Evolutionary conservation across 2,113 vertebrate species (phyloP), one percentile per base, ranked within the genome.

Genomic region (Rhineura floridana): DNA sequence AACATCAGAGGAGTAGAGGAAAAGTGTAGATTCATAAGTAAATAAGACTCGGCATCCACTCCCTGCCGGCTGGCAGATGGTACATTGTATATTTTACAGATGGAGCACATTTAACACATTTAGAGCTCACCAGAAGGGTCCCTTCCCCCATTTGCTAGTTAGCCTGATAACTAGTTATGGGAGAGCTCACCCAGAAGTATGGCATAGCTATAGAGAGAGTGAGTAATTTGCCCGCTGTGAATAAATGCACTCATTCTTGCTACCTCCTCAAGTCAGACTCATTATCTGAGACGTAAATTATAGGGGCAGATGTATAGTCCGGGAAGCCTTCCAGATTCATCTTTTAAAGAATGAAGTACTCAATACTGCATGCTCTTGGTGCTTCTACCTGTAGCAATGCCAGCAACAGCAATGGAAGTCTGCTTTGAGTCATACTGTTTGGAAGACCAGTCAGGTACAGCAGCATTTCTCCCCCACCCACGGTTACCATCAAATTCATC

Each of bases 41-140:
- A 92, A 88, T 87, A 91, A 78, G 69, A 52, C 79, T 91, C 77
- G 80, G 91, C 86, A 91, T 70, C 72, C 65, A 42, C 36, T 69
- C 30, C 72, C n/a, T 69, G 72, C 70, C 65, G 83, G 23, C 48
- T 78, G 72, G 72, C 80, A 90, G 72, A 82, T 90, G 84, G 84
- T 39, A 30, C 62, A 6, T 11, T 88, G 76, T 3, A 0, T 10
- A 6, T 52, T 55, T 84, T 65, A 72, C 11, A 10, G 67, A 91
- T 88, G 3, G 85, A 90, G 75, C 90, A 91, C 89, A 90, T 89
- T n/a, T 91, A 82, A 44, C 52, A 63, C 77, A 2, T 63, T 1
- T 23, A 28, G 87, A 90, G 76, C 1, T n/a, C 50, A 88, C 78
- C 63, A 86, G 79, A 1, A 21, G 44, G 92, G 11, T 83, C 39